Base-by-base conservation (phyloP, 2,888 invertebrate genomes). In the Acanthosepion esculentum region DNA sequence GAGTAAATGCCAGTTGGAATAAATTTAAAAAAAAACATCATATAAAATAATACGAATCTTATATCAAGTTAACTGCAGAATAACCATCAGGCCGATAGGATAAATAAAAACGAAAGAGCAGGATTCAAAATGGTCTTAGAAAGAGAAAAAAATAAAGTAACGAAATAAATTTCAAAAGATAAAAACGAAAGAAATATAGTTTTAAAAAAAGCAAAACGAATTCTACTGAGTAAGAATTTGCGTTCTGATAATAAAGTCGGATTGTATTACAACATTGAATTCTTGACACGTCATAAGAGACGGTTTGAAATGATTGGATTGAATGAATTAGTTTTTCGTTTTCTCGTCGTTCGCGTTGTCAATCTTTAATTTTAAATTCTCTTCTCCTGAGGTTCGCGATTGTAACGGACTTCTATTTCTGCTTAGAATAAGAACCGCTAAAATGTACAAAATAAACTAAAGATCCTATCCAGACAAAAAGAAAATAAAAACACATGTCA, bases 271-370 rank as follows among this genome's bases (percentile, higher is more conserved):
- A n/a, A 33, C 78, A 78, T 78, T 78, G n/a, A 78, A n/a, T 78
- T 78, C 78, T 78, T 78, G 78, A 78, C 78, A 78, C 78, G 78
- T 33, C 78, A 78, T 78, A 78, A 78, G 78, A 78, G 78, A 78
- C 78, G n/a, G n/a, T n/a, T 78, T 78, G 78, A 78, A 78, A n/a
- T n/a, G 78, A 78, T n/a, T n/a, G n/a, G 78, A 78, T 78, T n/a
- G n/a, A 78, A 78, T 78, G n/a, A n/a, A n/a, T 59, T 78, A n/a
- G 33, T n/a, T 78, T 78, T 12, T n/a, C 78, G 78, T 18, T n/a
- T 78, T 78, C 78, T 78, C 33, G 78, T 78, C 78, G 78, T 2
- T 78, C 12, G 78, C 78, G n/a, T n/a, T n/a, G 78, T 33, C n/a
- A 78, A 33, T n/a, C 78, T 78, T 78, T 78, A 78, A 78, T 78